Evolutionary conservation across 1,140 invertebrate genomes (phyloP).

Genomic region (Drosophila albomicans): DNA sequence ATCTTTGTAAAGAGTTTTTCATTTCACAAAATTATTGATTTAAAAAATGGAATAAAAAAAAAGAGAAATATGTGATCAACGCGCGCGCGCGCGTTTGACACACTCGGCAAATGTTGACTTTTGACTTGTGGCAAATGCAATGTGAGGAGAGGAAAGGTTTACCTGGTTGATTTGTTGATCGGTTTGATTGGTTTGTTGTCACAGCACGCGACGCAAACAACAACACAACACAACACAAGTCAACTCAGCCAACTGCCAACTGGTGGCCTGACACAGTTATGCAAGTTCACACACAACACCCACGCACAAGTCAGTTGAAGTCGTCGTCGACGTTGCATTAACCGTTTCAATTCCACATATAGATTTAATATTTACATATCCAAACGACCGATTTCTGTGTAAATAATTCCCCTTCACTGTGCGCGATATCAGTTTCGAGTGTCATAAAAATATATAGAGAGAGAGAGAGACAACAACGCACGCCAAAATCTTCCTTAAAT

Average conservation of each 20-base stretch:
- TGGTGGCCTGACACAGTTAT: constrained; percentile 72
- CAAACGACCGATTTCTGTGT: constrained; percentile 38
- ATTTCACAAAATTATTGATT: constrained; percentile 67
- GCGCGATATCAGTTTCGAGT: constrained; percentile 54
- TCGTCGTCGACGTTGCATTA: constrained; percentile 4
- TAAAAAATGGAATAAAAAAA: constrained; percentile 40
- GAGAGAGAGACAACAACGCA: constrained; percentile 20
- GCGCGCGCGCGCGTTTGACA: constrained; percentile 65
- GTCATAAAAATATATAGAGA: constrained; percentile 48
- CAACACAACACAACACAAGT: no score
- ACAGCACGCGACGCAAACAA: constrained; percentile 45
- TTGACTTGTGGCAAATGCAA: constrained; percentile 15
- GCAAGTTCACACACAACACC: constrained; percentile 76
- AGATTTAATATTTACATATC: constrained; percentile 58
- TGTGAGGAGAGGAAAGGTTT: neutral
- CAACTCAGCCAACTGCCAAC: constrained; percentile 5
- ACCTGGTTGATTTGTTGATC: constrained; percentile 35
- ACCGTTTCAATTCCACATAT: constrained; percentile 45
- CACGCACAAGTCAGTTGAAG: constrained; percentile 53
- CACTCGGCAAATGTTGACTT: constrained; percentile 79
- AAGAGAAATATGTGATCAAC: constrained; percentile 4
- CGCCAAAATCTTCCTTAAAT: constrained; percentile 76
- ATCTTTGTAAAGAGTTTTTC: constrained; percentile 15
- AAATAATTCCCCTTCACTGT: constrained; percentile 54
- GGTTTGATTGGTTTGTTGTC: constrained; percentile 45